phyloP scores from a whole-genome alignment of 2,888 invertebrate species.

The Nomada flava region DNA sequence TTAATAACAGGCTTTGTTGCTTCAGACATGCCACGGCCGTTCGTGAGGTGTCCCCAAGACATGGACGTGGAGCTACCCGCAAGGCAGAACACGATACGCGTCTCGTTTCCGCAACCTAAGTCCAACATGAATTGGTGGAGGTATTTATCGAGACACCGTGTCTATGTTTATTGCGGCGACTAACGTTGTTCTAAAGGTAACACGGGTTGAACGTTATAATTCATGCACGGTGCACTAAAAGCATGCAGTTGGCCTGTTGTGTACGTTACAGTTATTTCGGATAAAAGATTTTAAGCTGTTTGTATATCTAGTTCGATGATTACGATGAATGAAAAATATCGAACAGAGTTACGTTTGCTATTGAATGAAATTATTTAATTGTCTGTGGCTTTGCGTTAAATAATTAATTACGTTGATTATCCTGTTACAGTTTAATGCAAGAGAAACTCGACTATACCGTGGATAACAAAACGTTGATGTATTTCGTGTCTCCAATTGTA shows the following conservation, averaged over 20 bases:
- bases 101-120: constrained; percentile 86
- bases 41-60: constrained; percentile 88
- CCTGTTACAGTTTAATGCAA: no score
- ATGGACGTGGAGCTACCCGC: constrained; percentile 86
- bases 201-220: neutral
- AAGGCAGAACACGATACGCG: constrained; percentile 84
- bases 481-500: no score
- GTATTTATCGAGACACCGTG: constrained; percentile 77
- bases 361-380: no score
- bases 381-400: no score
- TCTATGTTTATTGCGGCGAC: neutral
- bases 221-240: neutral
- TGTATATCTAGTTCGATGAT: no score
- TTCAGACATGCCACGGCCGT: constrained; percentile 85
- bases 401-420: no score
- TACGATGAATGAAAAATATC: no score
- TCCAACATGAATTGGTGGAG: constrained; percentile 89
- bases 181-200: neutral
- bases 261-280: neutral
- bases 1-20: constrained; percentile 70
- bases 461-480: no score
- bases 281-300: neutral
- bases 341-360: no score
- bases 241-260: neutral
- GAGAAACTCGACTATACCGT: no score